Evolutionary conservation across 2,797 vertebrate genomes (phyloP).

Genomic region (Cynodonichthys magdalenae): DNA sequence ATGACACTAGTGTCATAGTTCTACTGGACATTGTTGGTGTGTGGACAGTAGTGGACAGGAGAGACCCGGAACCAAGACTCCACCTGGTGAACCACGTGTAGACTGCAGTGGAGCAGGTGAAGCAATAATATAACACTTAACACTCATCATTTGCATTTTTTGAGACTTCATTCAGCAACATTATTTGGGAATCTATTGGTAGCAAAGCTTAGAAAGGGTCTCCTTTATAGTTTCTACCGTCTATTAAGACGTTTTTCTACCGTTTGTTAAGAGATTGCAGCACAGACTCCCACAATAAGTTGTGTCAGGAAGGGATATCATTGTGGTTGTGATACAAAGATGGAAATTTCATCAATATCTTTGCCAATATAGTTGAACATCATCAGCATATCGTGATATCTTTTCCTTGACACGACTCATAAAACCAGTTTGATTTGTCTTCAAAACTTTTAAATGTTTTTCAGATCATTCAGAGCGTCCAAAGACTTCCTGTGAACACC

Average conservation of each 20-base stretch:
- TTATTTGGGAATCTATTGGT: background rate
- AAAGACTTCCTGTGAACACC: constrained; percentile 72
- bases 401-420: background rate
- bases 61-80: constrained; percentile 71
- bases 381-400: background rate
- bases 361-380: background rate
- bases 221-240: too few species aligned
- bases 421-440: background rate
- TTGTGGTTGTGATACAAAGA: too few species aligned
- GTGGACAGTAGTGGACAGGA: constrained; percentile 80
- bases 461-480: constrained; percentile 42
- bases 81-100: constrained; percentile 52
- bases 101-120: constrained; percentile 40
- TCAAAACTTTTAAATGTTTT: background rate
- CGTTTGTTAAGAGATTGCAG: too few species aligned
- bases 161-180: too few species aligned
- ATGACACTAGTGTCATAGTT: constrained; percentile 75
- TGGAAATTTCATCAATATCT: background rate
- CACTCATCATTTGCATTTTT: too few species aligned
- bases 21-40: constrained; percentile 86
- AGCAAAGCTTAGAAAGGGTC: background rate
- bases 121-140: too few species aligned
- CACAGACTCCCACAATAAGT: too few species aligned
- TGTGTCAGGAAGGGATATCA: too few species aligned
- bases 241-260: too few species aligned